phyloP scores from a whole-genome alignment of 2,888 invertebrate genomes.

The Drosophila melanosoma region DNA sequence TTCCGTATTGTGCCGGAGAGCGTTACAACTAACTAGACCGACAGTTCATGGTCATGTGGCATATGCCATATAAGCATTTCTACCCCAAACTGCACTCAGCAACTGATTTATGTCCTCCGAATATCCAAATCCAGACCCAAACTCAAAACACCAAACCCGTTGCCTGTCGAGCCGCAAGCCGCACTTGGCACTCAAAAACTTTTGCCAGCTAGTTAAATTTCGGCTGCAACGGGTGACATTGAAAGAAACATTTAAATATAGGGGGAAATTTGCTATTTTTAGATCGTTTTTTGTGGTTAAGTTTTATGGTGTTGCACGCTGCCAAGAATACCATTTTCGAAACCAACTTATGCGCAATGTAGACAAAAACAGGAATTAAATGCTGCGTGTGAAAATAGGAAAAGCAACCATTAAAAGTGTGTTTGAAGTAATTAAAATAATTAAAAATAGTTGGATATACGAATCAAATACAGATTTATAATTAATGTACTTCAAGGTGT shows the following conservation, averaged over 20 bases:
- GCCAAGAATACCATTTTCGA: conserved; percentile 1
- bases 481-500: background rate
- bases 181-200: conserved; percentile 59
- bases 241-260: conserved; percentile 56
- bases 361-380: conserved; percentile 28
- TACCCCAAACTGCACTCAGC: conserved; percentile 45
- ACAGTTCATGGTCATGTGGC: conserved; percentile 59
- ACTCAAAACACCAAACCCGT: background rate
- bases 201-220: conserved; percentile 37
- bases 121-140: too few species aligned
- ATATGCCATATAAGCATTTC: conserved; percentile 50
- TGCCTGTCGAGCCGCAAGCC: conserved; percentile 1
- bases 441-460: background rate
- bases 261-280: conserved; percentile 54
- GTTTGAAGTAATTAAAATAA: background rate
- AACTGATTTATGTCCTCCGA: conserved; percentile 49
- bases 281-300: conserved; percentile 28
- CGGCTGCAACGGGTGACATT: conserved; percentile 63
- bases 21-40: conserved; percentile 34
- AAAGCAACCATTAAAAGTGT: background rate
- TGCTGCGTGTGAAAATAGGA: conserved; percentile 19
- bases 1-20: conserved; percentile 10
- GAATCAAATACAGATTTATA: background rate
- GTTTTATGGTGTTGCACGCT: background rate
- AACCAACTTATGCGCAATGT: conserved; percentile 29